phyloP scores from a whole-genome alignment of 1,140 invertebrate species.

The Hylyphantes graminicola region DNA sequence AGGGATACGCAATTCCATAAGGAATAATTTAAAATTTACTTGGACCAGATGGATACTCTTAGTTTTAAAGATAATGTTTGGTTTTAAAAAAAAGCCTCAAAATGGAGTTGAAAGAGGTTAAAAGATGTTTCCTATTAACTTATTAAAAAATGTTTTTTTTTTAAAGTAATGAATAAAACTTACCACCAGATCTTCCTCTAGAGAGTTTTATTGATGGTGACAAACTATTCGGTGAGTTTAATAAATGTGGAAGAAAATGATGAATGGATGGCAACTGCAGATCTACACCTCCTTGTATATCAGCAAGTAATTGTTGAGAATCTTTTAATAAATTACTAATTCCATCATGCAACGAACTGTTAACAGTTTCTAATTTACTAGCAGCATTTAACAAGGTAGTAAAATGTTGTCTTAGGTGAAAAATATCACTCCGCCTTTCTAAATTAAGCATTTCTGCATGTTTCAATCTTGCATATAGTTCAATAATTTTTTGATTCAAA shows the following conservation, averaged over 20 bases:
- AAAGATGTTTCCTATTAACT: no score
- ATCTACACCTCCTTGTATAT: slow-evolving; percentile 64
- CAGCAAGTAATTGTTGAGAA: slow-evolving; percentile 63
- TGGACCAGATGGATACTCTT: no score
- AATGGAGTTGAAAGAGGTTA: no score
- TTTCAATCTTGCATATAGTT: slow-evolving; percentile 77
- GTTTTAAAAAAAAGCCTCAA: no score
- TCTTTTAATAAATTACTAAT: slow-evolving; percentile 61
- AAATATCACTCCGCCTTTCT: slow-evolving; percentile 78
- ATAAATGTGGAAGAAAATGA: slow-evolving; percentile 87
- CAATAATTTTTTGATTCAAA: slow-evolving; percentile 76
- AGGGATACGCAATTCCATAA: no score
- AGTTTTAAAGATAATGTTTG: no score
- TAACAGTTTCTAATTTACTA: slow-evolving; percentile 12
- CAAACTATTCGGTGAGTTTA: slow-evolving; percentile 79
- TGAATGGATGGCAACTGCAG: slow-evolving; percentile 79
- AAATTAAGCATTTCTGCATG: slow-evolving; percentile 79
- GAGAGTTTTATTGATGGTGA: slow-evolving; percentile 82
- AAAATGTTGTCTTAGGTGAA: slow-evolving; percentile 73
- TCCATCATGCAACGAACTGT: slow-evolving; percentile 42
- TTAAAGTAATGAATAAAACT: slow-evolving; percentile 50
- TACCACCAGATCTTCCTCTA: slow-evolving; percentile 77
- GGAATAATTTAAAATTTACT: no score
- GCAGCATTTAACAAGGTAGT: slow-evolving; percentile 65
- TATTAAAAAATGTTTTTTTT: no score